Evolutionary conservation across 1,140 invertebrate species (phyloP).

Genomic region (Pygmarrhopalites habei): DNA sequence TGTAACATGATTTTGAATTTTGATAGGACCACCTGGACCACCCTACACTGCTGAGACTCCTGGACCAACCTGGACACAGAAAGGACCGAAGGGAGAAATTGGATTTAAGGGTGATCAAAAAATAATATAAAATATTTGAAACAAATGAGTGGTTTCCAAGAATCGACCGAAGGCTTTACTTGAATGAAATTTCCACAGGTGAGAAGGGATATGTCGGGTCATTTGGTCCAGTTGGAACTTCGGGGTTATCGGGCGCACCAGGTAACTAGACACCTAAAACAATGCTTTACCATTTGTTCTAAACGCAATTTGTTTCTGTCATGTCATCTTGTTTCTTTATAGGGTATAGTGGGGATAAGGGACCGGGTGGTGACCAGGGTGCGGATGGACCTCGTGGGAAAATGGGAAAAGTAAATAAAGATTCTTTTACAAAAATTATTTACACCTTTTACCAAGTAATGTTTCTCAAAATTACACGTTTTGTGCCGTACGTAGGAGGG

Average conservation of each 20-base stretch:
- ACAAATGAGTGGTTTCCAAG: no score
- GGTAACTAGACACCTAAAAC: constrained; percentile 13
- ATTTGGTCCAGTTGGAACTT: not conserved
- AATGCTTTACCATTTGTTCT: not conserved
- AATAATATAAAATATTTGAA: no score
- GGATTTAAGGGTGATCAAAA: constrained; percentile 31
- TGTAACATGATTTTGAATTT: no score
- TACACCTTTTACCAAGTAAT: not conserved
- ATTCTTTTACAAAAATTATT: not conserved
- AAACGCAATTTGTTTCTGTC: no score
- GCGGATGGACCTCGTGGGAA: constrained; percentile 32
- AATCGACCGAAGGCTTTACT: no score
- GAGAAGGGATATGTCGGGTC: constrained; percentile 13
- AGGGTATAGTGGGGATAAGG: not conserved
- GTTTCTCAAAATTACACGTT: not conserved
- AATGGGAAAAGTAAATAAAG: constrained; percentile 16
- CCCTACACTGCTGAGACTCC: not conserved
- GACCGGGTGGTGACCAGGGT: constrained; percentile 12
- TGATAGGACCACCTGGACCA: no score
- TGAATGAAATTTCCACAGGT: no score
- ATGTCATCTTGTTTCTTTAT: no score
- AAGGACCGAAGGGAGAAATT: constrained; percentile 35
- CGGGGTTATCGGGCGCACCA: constrained; percentile 3
- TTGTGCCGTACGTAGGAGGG: no score
- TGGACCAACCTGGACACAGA: not conserved